Evolutionary conservation across 1,140 invertebrate species (phyloP), one percentile per base, ranked within the genome.

Genomic region (Papilio glaucus): DNA sequence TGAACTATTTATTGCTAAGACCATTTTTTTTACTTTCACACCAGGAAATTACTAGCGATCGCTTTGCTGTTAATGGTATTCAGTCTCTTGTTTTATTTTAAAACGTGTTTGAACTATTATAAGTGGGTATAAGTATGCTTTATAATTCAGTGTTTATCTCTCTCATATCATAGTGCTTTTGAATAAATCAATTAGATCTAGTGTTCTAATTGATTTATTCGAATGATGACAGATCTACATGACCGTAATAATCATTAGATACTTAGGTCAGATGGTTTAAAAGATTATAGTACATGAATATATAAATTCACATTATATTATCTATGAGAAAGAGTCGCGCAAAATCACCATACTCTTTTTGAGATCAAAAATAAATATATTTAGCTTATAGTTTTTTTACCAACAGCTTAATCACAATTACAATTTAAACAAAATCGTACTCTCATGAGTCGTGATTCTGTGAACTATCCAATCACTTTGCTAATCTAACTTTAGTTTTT

Each of bases 1-100:
- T 75, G 74, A 79, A 76, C 76, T 77, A 80, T 81, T 83, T 83
- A 80, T 65, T 77, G 73, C 68, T 75, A 77, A 75, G 29, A 33
- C n/a, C 67, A 67, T 67, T 39, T 65, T 65, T 65, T 69, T 69
- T 68, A 68, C 67, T 69, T 69, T 69, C 67, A 49, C 42, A 26
- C 24, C 33, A 69, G 41, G 67, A 69, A 69, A 49, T 69, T 24
- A 69, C 7, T 69, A 24, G 67, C 24, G n/a, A 69, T 69, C 41
- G 5, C 42, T 67, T 45, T 39, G 38, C 24, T 42, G 21, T 68
- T 42, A 42, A 68, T 68, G 21, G 39, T 45, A 49, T 69, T 69
- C 41, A 29, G 18, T n/a, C 41, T 49, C 29, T 69, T 45, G 26
- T 45, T 69, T 69, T 69, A 49, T 45, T 38, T 26, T 21, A 26